These are phyloP conservation scores for Caenorhabditis uteleia DNA, from an alignment of 2,888 invertebrate species.

Conservation along the genomic window DNA sequence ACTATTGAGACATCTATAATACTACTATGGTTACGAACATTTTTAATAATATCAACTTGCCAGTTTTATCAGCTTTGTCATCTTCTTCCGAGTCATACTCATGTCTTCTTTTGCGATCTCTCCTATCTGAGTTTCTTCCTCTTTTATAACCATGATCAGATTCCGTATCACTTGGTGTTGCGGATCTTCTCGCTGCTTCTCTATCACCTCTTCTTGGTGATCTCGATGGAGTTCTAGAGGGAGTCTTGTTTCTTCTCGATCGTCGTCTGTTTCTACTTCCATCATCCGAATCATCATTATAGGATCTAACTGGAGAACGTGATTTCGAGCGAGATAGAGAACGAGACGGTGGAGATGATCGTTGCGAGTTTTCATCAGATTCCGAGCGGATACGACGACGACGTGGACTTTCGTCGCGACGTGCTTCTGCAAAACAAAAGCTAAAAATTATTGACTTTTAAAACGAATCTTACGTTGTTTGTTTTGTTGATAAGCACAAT, in stretches of 20 bases:
- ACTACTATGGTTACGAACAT: no score
- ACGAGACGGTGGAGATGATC: background rate
- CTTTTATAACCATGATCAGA: background rate
- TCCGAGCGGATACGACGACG: constrained; percentile 33
- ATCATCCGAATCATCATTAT: no score
- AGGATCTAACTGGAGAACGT: no score
- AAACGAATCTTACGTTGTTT: background rate
- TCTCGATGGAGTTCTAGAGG: background rate
- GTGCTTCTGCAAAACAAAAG: no score
- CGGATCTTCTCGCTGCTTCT: no score
- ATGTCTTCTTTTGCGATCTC: background rate
- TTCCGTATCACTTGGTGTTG: no score
- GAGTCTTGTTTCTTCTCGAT: background rate
- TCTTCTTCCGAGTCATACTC: background rate
- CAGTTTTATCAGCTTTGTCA: background rate
- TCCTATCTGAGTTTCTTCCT: background rate
- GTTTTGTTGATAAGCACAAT: constrained; percentile 24
- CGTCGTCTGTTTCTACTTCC: background rate
- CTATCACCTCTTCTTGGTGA: background rate
- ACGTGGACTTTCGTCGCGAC: constrained; percentile 16
- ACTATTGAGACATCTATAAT: no score
- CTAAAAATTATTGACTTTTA: constrained; percentile 6
- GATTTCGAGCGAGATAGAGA: background rate
- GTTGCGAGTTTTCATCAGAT: constrained; percentile 3
- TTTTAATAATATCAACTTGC: no score